Evolutionary conservation across 2,113 vertebrate species (phyloP).

Genomic region (Lagopus muta): DNA sequence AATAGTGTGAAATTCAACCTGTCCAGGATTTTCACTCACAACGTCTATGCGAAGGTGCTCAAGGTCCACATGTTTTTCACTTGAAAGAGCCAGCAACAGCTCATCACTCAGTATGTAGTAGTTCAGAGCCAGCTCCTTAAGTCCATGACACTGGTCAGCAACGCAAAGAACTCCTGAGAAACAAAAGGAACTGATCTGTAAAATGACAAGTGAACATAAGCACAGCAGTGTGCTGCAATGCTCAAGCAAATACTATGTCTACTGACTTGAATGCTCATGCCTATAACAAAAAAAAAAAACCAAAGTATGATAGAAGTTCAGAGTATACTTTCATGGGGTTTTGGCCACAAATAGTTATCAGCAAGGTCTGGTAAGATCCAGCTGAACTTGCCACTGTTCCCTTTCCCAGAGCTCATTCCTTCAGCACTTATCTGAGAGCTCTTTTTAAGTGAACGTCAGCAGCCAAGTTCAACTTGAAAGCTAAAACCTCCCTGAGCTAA

Average conservation of each 20-base stretch:
- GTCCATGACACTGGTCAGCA: conserved; percentile 82
- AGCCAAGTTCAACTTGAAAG: background rate
- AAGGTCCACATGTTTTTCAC: conserved; percentile 80
- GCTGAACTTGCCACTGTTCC: background rate
- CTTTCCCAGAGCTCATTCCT: background rate
- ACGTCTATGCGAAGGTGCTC: conserved; percentile 82
- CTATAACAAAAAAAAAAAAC: background rate
- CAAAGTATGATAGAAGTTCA: background rate
- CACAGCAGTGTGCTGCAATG: background rate
- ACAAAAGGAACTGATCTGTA: background rate
- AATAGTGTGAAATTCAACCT: conserved; percentile 78
- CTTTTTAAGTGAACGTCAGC: background rate
- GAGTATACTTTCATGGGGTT: background rate
- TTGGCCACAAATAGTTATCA: background rate
- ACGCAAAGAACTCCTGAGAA: conserved; percentile 82
- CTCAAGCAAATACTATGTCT: background rate
- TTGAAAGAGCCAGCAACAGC: conserved; percentile 80
- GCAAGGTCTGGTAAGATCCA: background rate
- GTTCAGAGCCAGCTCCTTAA: conserved; percentile 82
- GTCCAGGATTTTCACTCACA: conserved; percentile 79
- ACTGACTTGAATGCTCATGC: background rate
- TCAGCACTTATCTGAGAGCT: background rate
- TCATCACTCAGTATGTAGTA: conserved; percentile 82
- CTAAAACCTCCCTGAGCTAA: background rate
- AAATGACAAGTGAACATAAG: background rate